Base-by-base conservation (phyloP, 2,797 vertebrate genomes). In the Sandelia bainsii region DNA sequence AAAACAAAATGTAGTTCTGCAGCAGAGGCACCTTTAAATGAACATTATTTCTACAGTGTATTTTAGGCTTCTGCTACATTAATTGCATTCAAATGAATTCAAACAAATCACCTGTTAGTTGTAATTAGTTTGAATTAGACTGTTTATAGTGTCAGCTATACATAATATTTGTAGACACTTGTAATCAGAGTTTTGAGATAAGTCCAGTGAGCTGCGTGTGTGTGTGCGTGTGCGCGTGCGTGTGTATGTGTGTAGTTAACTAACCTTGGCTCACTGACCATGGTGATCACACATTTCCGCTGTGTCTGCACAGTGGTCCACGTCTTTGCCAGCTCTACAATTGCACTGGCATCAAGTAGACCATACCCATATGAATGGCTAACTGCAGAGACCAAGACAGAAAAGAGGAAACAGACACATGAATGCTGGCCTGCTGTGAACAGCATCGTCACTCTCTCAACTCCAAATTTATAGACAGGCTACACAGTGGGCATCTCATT, bases 301-400 rank as follows among this genome's bases (percentile, higher is more conserved):
- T 99, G 98, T 3, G 96, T 95, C 52, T 95, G 94, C 68, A 98
- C 96, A 0, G 74, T 96, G 25, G 95, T 97, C 98, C 98, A 99
- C 52, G 96, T 97, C 91, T 89, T 93, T 75, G 97, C 98, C 85
- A 97, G 80, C 8, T 85, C 66, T 61, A 98, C 97, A 88, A 99
- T 99, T 64, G 95, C 96, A 4, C 96, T 94, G 0, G 98, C 98
- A 4, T 99, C 96, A 81, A 99, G 92, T 20, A 99, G 93, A 16
- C 98, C 98, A 0, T 99, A 99, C 69, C 98, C 98, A 0, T 99
- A 99, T 0, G 98, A 99, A 80, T 99, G 98, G 87, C 98, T 99
- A 69, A 99, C 98, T 99, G 93, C 20, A 83, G 72, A 54, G 72
- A 83, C 58, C 57, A 25, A 58, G 45, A 70, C n/a, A 77, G 3